phyloP scores from a whole-genome alignment of 2,888 invertebrate genomes.

The Hofmannophila pseudospretella region DNA sequence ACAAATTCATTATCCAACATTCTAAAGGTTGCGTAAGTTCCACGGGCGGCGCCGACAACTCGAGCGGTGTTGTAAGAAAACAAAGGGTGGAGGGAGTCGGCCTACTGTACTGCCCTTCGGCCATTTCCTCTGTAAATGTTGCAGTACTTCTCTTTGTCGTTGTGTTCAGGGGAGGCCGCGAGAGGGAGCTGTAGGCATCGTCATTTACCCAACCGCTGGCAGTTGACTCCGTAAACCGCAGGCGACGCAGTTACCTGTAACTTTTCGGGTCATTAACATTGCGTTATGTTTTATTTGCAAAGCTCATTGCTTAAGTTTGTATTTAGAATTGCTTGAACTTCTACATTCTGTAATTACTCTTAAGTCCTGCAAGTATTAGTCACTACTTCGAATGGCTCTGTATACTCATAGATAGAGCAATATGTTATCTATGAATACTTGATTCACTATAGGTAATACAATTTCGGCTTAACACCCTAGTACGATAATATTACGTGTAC shows the following conservation, averaged over 20 bases:
- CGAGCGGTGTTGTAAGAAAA: conserved; percentile 48
- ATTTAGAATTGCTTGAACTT: conserved; percentile 1
- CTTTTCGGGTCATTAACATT: conserved; percentile 63
- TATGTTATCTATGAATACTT: too few species aligned
- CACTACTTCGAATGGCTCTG: too few species aligned
- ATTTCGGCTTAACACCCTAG: conserved; percentile 10
- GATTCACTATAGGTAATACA: conserved; percentile 5
- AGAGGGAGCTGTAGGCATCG: conserved; percentile 54
- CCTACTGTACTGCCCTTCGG: conserved; percentile 55
- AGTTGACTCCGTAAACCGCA: conserved; percentile 58
- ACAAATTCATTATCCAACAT: conserved; percentile 29
- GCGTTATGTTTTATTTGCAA: conserved; percentile 46
- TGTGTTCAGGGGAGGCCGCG: conserved; percentile 52
- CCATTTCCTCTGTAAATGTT: conserved; percentile 66
- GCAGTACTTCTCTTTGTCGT: conserved; percentile 55
- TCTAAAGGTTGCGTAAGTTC: conserved; percentile 39
- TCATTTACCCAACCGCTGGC: conserved; percentile 48
- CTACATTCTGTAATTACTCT: background rate
- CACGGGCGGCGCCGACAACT: conserved; percentile 26
- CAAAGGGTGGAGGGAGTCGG: conserved; percentile 60
- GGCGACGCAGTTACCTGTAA: conserved; percentile 45
- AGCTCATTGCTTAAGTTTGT: conserved; percentile 30
- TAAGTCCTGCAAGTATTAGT: background rate
- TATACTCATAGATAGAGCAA: too few species aligned
- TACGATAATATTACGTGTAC: conserved; percentile 7